phyloP scores from a whole-genome alignment of 2,113 vertebrate species.

The Malaclemys terrapin region DNA sequence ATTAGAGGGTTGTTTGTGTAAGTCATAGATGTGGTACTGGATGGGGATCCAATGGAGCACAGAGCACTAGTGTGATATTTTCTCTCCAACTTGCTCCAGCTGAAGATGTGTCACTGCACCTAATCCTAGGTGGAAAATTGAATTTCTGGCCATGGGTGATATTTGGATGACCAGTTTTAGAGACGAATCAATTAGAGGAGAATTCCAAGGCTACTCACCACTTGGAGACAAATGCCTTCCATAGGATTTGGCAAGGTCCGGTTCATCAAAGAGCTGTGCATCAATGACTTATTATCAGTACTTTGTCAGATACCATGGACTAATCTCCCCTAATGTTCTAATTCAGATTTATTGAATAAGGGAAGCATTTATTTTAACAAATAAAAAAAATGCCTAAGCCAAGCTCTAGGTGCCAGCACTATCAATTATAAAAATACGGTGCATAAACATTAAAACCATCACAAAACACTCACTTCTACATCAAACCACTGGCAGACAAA shows the following conservation, averaged over 20 bases:
- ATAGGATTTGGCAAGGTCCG: background rate
- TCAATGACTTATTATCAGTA: background rate
- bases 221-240: background rate
- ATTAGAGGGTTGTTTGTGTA: background rate
- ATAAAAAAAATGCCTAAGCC: background rate
- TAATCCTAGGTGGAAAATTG: background rate
- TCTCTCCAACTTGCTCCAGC: background rate
- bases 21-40: background rate
- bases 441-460: background rate
- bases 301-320: fast-evolving
- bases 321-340: background rate
- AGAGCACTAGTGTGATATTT: background rate
- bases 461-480: background rate
- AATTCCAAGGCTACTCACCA: background rate
- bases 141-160: background rate
- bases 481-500: background rate
- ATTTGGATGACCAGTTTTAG: background rate
- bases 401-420: background rate
- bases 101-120: background rate
- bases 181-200: background rate
- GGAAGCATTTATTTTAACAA: fast-evolving
- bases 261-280: background rate
- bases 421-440: background rate
- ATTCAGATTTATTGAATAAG: background rate
- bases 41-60: background rate